phyloP scores from a whole-genome alignment of 2,888 invertebrate genomes.

The Thysanoteuthis rhombus region DNA sequence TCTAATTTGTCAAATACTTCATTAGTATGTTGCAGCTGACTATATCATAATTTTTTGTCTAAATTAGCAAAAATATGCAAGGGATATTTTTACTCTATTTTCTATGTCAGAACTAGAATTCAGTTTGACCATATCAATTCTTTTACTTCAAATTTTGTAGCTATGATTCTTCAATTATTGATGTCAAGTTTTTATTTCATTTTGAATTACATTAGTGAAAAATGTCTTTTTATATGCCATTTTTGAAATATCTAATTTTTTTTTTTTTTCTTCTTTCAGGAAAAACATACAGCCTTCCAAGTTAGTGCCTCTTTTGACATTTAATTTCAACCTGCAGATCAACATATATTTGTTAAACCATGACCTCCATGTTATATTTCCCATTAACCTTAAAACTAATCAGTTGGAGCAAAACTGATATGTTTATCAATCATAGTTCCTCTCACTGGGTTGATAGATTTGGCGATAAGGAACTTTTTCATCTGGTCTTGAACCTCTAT shows the following conservation, averaged over 20 bases:
- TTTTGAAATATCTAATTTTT: not conserved
- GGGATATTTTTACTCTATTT: too few species aligned
- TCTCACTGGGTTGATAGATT: too few species aligned
- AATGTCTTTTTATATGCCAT: not conserved
- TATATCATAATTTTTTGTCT: not conserved
- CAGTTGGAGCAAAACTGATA: too few species aligned
- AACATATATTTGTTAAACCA: not conserved
- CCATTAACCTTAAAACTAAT: too few species aligned
- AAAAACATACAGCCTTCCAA: slow-evolving; percentile 36
- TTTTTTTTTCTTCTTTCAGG: slow-evolving; percentile 35
- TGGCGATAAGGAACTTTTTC: too few species aligned
- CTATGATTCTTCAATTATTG: too few species aligned
- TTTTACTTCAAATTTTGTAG: not conserved
- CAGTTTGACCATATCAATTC: too few species aligned
- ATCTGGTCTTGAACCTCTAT: too few species aligned
- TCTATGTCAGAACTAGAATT: too few species aligned
- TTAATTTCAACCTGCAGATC: not conserved
- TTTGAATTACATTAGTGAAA: too few species aligned
- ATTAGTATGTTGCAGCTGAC: not conserved
- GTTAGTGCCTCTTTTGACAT: slow-evolving; percentile 34
- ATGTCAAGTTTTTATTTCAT: not conserved
- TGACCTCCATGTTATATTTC: too few species aligned
- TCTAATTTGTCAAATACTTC: not conserved
- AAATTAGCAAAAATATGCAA: not conserved
- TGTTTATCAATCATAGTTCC: too few species aligned